Base-by-base conservation (phyloP, 2,888 invertebrate genomes). In the Mylabris sibirica region DNA sequence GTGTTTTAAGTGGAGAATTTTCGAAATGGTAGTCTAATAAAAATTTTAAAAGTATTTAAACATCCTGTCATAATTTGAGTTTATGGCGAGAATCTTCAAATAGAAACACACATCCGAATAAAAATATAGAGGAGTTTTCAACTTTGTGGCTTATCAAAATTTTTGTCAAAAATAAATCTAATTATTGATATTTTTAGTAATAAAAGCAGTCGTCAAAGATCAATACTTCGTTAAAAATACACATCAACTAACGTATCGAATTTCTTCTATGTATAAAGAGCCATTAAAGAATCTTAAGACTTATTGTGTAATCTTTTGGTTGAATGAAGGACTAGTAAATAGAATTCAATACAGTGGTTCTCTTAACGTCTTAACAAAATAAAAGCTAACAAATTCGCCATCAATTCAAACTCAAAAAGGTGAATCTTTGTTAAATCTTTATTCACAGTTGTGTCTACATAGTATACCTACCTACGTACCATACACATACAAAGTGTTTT, bases 41-140 rank as follows among this genome's bases (percentile, higher is more conserved):
- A 60, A 66, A 66, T 71, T 66, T 57, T 11, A n/a, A 22, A 53
- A 72, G 69, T 70, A 69, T 68, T 72, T 66, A 67, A 67, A 70
- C 74, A 72, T 74, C 74, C 74, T 72, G 74, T 72, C 74, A 72
- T 72, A 74, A 74, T 71, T 71, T 66, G 70, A 66, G 67, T 72
- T 68, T 69, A 74, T 66, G 64, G 60, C 66, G 69, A 68, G 72
- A 71, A 68, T 70, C 11, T 20, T 53, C 22, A 22, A 53, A 22
- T 12, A 22, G 53, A 53, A 53, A 53, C 53, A 22, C 11, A 22
- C 53, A 12, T 20, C 17, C 6, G n/a, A n/a, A 34, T 6, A 34
- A 8, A 34, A 1, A 34, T 9, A 30, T 35, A 11, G 44, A 17
- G 17, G 49, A 20, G 20, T 49, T 49, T 49, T 53, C 20, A 5